These are phyloP conservation scores for Silvanus unidentatus DNA, from an alignment of 2,888 invertebrate genomes.

Conservation along the genomic window DNA sequence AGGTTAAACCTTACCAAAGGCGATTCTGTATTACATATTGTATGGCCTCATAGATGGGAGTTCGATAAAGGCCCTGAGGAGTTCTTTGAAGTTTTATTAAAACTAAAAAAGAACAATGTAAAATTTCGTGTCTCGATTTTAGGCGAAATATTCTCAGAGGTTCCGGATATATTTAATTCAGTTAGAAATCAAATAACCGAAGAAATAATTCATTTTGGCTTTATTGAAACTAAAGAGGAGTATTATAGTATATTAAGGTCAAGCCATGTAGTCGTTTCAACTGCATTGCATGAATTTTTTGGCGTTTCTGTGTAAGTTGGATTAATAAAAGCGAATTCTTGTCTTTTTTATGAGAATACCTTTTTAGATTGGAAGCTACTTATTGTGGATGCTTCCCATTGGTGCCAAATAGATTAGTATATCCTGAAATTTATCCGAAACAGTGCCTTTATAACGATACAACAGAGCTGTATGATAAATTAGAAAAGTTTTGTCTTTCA, in stretches of 20 bases:
- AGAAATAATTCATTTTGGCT: slow-evolving; percentile 57
- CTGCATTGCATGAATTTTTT: slow-evolving; percentile 70
- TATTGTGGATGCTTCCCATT: slow-evolving; percentile 65
- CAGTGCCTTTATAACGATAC: slow-evolving; percentile 56
- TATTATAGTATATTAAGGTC: slow-evolving; percentile 53
- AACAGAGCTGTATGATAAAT: slow-evolving; percentile 52
- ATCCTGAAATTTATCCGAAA: slow-evolving; percentile 65
- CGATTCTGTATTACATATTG: slow-evolving; percentile 50
- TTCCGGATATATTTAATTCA: slow-evolving; percentile 55
- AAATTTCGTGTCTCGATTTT: slow-evolving; percentile 57
- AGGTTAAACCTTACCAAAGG: slow-evolving; percentile 11
- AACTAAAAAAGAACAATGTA: slow-evolving; percentile 48
- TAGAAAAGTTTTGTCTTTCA: slow-evolving; percentile 50
- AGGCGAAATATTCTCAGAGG: slow-evolving; percentile 57
- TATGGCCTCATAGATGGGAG: slow-evolving; percentile 77
- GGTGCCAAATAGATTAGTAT: slow-evolving; percentile 61
- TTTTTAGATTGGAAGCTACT: slow-evolving; percentile 61
- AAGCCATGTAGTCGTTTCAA: slow-evolving; percentile 64
- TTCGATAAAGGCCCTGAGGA: slow-evolving; percentile 68
- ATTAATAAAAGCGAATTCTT: too few relatives aligned
- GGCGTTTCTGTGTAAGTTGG: slow-evolving; percentile 64
- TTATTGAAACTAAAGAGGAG: slow-evolving; percentile 48
- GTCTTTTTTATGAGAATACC: background rate
- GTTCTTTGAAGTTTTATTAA: slow-evolving; percentile 53
- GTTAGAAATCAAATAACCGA: slow-evolving; percentile 47